phyloP scores from a whole-genome alignment of 2,797 vertebrate species.

The Aeoliscus strigatus region DNA sequence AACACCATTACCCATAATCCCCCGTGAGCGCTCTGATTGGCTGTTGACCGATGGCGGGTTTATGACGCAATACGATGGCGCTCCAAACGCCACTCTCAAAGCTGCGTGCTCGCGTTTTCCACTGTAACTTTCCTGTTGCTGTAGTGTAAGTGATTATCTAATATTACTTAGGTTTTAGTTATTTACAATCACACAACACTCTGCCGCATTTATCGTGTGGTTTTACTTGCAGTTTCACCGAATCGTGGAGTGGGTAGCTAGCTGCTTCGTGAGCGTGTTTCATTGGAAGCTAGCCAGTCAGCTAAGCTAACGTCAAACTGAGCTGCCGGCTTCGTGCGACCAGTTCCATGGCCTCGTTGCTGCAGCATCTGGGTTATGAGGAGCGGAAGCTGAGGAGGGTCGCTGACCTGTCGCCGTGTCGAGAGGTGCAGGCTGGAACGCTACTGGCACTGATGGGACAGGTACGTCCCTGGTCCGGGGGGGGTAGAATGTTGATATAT shows the following conservation, averaged over 20 bases:
- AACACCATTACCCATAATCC: slow-evolving; percentile 60
- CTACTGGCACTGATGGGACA: slow-evolving; percentile 87
- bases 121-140: background rate
- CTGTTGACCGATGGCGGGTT: accelerated
- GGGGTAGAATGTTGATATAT: too few species aligned
- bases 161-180: accelerated
- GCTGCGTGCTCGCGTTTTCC: background rate
- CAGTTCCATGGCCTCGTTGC: slow-evolving; percentile 59
- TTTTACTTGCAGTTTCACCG: background rate
- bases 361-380: slow-evolving; percentile 72
- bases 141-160: background rate
- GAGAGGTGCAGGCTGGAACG: slow-evolving; percentile 79
- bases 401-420: slow-evolving; percentile 78
- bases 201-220: accelerated
- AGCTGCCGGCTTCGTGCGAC: background rate
- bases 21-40: slow-evolving; percentile 33
- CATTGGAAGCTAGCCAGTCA: background rate
- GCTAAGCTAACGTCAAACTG: slow-evolving; percentile 12
- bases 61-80: slow-evolving; percentile 35
- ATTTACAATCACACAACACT: accelerated
- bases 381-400: slow-evolving; percentile 66
- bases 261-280: background rate
- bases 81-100: slow-evolving; percentile 32
- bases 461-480: slow-evolving; percentile 61
- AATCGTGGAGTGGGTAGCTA: background rate